Base-by-base conservation (phyloP, 2,888 invertebrate genomes). In the Hetaerina titia region DNA sequence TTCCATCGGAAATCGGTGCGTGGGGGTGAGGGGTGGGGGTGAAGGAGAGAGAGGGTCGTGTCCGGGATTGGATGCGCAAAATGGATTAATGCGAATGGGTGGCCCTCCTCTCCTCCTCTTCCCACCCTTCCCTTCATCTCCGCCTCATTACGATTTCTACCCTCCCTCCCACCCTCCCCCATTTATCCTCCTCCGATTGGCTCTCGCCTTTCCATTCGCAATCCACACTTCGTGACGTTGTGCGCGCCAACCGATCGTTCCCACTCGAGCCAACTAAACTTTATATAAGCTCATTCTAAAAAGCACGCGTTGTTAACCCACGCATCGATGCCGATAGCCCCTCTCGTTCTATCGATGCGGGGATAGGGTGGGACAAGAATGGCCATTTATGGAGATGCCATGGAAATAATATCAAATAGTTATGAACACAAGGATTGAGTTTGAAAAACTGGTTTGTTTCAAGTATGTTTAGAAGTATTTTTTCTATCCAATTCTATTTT, bases 1-100 rank as follows among this genome's bases (percentile, higher is more conserved):
- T 57, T 22, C n/a, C 9, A 31, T 45, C 92, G 92, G 92, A 92
- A 92, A 92, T 92, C 92, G 69, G 92, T 60, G 45, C 13, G 19
- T 56, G n/a, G 13, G 56, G 19, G 90, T 31, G 22, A 17, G 31
- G 63, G 22, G 13, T 60, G 90, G 17, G 45, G 22, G 64, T 25
- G 64, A 17, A n/a, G n/a, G n/a, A n/a, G 58, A 89, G 64, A 45
- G 90, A 64, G 45, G 45, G 45, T 45, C 45, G 45, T 45, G 45
- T 45, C 45, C 45, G 45, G 45, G 45, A 45, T 45, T 45, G 45
- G 45, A 45, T 45, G 45, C 45, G 45, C 45, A 69, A 69, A 69
- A 69, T n/a, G 69, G 69, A 69, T 69, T 69, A 69, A 69, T 69
- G 69, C 69, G 31, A 81, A 81, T 81, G 81, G 81, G 25, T 13